Evolutionary conservation across 2,888 invertebrate genomes (phyloP), one percentile per base, ranked within the genome.

Genomic region (Euphydryas editha): DNA sequence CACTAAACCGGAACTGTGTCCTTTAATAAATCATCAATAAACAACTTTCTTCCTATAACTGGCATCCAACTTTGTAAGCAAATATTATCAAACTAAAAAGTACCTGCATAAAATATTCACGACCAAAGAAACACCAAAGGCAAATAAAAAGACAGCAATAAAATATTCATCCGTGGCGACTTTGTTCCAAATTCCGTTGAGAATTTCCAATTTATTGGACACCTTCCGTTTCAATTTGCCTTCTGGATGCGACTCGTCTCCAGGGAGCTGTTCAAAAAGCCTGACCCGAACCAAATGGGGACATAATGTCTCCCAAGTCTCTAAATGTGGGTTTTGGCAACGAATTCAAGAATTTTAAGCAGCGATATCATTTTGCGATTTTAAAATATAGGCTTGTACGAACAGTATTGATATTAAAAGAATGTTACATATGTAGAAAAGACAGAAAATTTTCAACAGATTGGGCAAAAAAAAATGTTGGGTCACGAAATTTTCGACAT

Each of bases 211-310:
- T 90, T 89, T 88, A 88, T 87, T 84, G 80, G 85, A 84, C 87
- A 88, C 87, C 88, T 88, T 88, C 84, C 83, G 87, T 88, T 90
- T 89, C 89, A 89, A 89, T 90, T 89, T 88, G 86, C 80, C 79
- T 81, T 77, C 54, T 59, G 75, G 77, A 76, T 76, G 79, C 77
- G 77, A 79, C 56, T 55, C n/a, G 54, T 59, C 68, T 49, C 68
- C 21, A 15, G 55, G 70, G 70, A 59, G 81, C 81, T 83, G 81
- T 81, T 81, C 78, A 82, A 81, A 82, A 79, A 79, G 83, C 78
- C 75, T 68, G 62, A 63, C 76, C 77, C 78, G 75, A 70, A 66
- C 65, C 68, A 64, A 68, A 70, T 69, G 65, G 70, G 66, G 68
- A 64, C 66, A 58, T 66, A 66, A 69, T 63, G 36, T 46, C 46